Evolutionary conservation across 92 coral and sea anemone species (phyloP).

Genomic region (Parazoanthus swiftii): DNA sequence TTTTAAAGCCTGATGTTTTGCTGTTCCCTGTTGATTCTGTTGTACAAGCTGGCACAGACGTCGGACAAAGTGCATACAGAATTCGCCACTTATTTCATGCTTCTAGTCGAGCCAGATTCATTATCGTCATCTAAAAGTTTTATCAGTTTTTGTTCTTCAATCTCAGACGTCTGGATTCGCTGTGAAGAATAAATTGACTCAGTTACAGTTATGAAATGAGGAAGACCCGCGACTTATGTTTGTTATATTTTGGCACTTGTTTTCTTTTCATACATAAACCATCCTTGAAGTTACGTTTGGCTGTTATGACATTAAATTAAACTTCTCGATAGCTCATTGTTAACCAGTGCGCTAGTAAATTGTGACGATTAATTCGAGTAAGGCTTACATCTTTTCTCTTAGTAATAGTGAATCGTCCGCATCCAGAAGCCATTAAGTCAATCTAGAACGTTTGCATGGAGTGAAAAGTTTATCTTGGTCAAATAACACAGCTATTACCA

Average conservation of each 20-base stretch:
- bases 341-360: slow-evolving; percentile 61
- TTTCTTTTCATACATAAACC: slow-evolving; percentile 70
- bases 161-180: slow-evolving; percentile 6
- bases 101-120: background rate
- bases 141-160: slow-evolving; percentile 10
- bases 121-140: background rate
- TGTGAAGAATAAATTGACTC: background rate
- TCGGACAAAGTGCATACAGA: slow-evolving; percentile 23
- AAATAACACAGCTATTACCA: slow-evolving; percentile 34
- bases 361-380: slow-evolving; percentile 64
- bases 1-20: slow-evolving; percentile 38
- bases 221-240: slow-evolving; percentile 33
- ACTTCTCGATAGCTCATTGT: slow-evolving; percentile 75
- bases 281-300: slow-evolving; percentile 61
- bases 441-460: slow-evolving; percentile 37
- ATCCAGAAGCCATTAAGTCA: slow-evolving; percentile 58
- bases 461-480: slow-evolving; percentile 57
- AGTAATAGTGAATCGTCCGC: slow-evolving; percentile 36
- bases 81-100: slow-evolving; percentile 2
- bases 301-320: slow-evolving; percentile 86
- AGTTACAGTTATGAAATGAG: slow-evolving; percentile 31
- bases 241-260: slow-evolving; percentile 49
- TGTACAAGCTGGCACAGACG: slow-evolving; percentile 48
- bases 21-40: slow-evolving; percentile 48
- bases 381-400: slow-evolving; percentile 39